Base-by-base conservation (phyloP, 2,888 invertebrate genomes). In the Sarcophaga subvicina region DNA sequence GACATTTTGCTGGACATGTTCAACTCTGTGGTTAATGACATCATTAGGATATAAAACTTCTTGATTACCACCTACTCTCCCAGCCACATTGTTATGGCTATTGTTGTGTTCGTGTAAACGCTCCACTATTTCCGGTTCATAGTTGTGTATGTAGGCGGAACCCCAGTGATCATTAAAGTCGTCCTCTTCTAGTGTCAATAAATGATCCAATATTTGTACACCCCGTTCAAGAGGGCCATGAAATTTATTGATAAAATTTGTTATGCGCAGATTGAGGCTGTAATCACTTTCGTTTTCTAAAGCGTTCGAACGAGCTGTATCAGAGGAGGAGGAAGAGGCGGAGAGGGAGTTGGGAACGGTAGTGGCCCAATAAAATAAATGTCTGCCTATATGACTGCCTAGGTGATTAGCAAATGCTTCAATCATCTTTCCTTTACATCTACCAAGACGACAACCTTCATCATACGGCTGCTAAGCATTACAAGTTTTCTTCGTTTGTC, bases 171-270 rank as follows among this genome's bases (percentile, higher is more conserved):
- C 92, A 86, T 89, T 90, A 83, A 93, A 93, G 84, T 94, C 94
- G 73, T 94, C 94, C 85, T 93, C 94, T 85, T 94, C 93, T 90
- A 94, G 93, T 80, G 95, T 95, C 90, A 96, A 95, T 71, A 96
- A 94, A 90, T 95, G 95, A 93, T 96, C 96, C 91, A 96, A 94
- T 90, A 96, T 95, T 89, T 93, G 93, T 80, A 94, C 93, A 84
- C 94, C 94, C 84, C 94, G 92, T 82, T 94, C 94, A 88, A 93
- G 91, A 87, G 93, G 94, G 87, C 91, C 93, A 90, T 94, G 93
- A 89, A 94, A 92, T 90, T 93, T 93, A 82, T 93, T 92, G 5
- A 93, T 91, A 59, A 94, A 93, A 90, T 95, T 94, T 66, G 95
- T 95, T 90, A 95, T 95, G 93, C 95, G 95, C 93, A 95, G 95